These are phyloP conservation scores for Ancistrus triradiatus DNA, from an alignment of 2,113 vertebrate genomes.

Conservation along the genomic window DNA sequence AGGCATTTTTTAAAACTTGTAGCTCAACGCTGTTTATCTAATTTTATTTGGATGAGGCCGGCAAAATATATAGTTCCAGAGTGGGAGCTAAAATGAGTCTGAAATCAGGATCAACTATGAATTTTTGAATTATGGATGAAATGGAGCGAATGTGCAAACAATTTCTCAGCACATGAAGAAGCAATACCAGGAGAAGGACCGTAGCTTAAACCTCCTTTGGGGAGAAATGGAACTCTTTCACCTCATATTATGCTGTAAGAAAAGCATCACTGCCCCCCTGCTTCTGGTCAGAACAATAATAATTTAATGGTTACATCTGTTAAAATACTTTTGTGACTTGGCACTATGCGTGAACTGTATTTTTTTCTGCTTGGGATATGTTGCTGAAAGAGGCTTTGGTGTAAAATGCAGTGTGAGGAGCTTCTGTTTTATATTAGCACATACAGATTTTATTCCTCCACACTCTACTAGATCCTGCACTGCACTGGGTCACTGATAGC, in stretches of 20 bases:
- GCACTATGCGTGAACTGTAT: constrained; percentile 18
- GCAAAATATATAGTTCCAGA: neutral
- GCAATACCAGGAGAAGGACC: neutral
- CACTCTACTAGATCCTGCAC: neutral
- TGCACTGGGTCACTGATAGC: no score
- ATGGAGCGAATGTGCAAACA: constrained; percentile 6
- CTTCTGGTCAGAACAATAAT: constrained; percentile 32
- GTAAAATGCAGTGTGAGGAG: constrained; percentile 30
- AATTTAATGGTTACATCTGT: constrained; percentile 40
- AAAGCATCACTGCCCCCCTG: constrained; percentile 35
- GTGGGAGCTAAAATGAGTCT: neutral
- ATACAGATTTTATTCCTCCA: neutral
- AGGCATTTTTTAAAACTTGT: constrained; percentile 8
- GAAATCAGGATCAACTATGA: constrained; percentile 23
- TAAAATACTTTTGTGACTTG: constrained; percentile 44
- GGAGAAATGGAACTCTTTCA: constrained; percentile 15
- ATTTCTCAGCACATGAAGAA: constrained; percentile 25
- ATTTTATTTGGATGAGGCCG: constrained; percentile 29
- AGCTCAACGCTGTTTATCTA: no score
- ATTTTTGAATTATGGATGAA: constrained; percentile 19
- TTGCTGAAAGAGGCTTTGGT: constrained; percentile 36
- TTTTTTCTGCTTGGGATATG: constrained; percentile 29
- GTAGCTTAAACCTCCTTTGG: neutral
- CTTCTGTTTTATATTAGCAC: constrained; percentile 54
- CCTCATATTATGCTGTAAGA: constrained; percentile 7